Base-by-base conservation (phyloP, 2,797 vertebrate species). In the Craterocephalus amniculus region DNA sequence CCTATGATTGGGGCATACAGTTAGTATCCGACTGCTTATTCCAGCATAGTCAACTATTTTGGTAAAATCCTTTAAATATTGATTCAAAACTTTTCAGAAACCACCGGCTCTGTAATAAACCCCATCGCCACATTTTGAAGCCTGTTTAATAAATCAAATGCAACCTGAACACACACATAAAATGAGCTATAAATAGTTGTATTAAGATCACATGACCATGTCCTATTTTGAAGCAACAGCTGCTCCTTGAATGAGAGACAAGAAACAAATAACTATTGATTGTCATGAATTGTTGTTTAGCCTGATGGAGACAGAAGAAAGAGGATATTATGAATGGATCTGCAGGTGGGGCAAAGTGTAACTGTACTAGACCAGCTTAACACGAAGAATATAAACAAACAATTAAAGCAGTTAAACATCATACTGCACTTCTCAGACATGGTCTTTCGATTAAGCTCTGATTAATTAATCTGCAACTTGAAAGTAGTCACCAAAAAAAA, bases 221-320 rank as follows among this genome's bases (percentile, higher is more conserved):
- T 5, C 6, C 1, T 2, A 31, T 20, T 64, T 6, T 61, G 55
- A 51, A 12, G 9, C 20, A 54, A 18, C 4, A 2, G 4, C 38
- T 40, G 31, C 14, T 56, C 40, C 32, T 58, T 11, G 14, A 56
- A 20, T 38, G 31, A 58, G 58, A 54, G 40, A 18, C 59, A 58
- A 22, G 59, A 74, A 55, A 61, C 56, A 70, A 62, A 78, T 61
- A 69, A 60, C 22, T 79, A 86, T 83, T 72, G 83, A 81, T 83
- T 66, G 51, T 22, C 52, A 71, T 61, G 62, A 80, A 67, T 52
- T 68, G 72, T 16, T 84, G 80, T 81, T 72, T 77, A 61, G 24
- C 68, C 74, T 79, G 76, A 84, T 35, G 68, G 24, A 64, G 61
- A 54, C 51, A 6, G 40, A 54, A 63, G 80, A 76, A 83, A 88